Evolutionary conservation across 2,113 vertebrate genomes (phyloP), one percentile per base, ranked within the genome.

Genomic region (Serilophus lunatus): DNA sequence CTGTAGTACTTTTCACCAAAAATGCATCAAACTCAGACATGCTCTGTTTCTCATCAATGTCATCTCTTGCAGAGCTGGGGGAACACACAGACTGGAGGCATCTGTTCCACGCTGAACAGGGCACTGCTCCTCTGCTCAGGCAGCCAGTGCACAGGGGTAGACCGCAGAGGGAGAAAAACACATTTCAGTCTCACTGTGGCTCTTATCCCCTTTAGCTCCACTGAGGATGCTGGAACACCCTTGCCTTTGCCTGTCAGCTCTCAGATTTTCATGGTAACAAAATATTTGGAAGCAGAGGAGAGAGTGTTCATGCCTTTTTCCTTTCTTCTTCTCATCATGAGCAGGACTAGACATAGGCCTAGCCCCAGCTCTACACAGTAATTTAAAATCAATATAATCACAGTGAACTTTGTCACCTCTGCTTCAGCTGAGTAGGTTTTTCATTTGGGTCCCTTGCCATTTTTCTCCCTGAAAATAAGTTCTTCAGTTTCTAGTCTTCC

Each of bases 321-420:
- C 64, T 81, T 87, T 82, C 74, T 88, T 79, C 69, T 72, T 71
- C 83, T 83, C 86, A 85, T 87, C 74, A 44, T 25, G 86, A 93
- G 83, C 72, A 93, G 61, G 61, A 94, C 69, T 26, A 94, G 90
- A 75, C 76, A 78, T 18, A 57, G 57, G 65, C 80, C 80, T 94
- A 76, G 92, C 81, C 82, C 82, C 77, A 86, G 86, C 56, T 86
- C 86, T 69, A 69, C 69, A 90, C 88, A 84, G 95, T 95, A 94
- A 96, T 97, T 96, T 93, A 95, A 97, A 97, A 96, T 97, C 95
- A 95, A 96, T 96, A 93, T 95, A 96, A 96, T 96, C 92, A 94
- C 90, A 84, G 88, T 76, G 95, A 97, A 96, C 95, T 97, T 95
- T 82, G 95, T 86, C 96, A 96, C 94, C 95, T 92, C 92, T 92